Percentiles rank a stretch among this genome's conserved stretches.
Evolutionary conservation across 2,113 vertebrate species (phyloP).

Genomic region (Microcebus jonahi): DNA sequence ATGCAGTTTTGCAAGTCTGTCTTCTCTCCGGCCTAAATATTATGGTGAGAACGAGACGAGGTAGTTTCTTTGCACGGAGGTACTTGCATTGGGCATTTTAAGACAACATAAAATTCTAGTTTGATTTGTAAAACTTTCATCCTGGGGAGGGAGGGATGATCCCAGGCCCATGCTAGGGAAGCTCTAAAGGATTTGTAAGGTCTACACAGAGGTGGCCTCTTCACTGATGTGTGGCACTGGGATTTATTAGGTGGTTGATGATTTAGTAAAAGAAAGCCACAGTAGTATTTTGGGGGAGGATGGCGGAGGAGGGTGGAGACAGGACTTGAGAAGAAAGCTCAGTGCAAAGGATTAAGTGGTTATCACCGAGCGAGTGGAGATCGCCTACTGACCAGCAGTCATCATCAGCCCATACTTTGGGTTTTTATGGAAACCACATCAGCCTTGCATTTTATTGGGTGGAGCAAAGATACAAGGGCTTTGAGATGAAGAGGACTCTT

Average conservation of each 20-base stretch:
- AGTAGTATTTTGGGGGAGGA: not conserved
- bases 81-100: not conserved
- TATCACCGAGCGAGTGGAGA: not conserved
- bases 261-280: not conserved
- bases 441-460: constrained; percentile 9
- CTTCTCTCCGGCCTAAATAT: not conserved
- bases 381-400: not conserved
- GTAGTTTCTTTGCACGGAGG: not conserved
- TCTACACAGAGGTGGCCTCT: not conserved
- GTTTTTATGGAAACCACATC: not conserved
- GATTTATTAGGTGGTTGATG: not conserved
- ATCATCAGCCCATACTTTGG: too few species aligned
- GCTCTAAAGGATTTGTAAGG: not conserved
- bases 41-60: not conserved
- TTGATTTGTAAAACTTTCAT: not conserved
- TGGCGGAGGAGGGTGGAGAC: not conserved
- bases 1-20: not conserved
- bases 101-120: not conserved
- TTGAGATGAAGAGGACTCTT: not conserved
- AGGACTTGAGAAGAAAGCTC: not conserved
- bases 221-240: not conserved
- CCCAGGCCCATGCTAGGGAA: not conserved
- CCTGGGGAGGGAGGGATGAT: not conserved
- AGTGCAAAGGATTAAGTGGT: not conserved
- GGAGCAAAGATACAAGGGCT: not conserved